Base-by-base conservation (phyloP, 2,113 vertebrate genomes). In the Chascanopsetta lugubris region DNA sequence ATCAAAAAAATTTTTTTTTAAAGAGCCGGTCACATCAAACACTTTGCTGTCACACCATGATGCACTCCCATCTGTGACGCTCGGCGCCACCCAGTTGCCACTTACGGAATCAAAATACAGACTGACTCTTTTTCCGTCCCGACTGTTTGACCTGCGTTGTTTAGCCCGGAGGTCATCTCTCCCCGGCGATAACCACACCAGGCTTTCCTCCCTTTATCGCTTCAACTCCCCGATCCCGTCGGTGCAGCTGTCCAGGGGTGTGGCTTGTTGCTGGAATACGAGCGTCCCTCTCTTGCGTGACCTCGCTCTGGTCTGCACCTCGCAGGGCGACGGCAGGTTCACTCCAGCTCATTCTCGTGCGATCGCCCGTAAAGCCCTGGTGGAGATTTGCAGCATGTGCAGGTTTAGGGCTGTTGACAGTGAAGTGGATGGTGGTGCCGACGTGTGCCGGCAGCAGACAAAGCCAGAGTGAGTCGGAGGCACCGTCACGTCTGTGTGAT, bases 231-330 rank as follows among this genome's bases (percentile, higher is more conserved):
- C 27, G 51, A 36, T 61, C 38, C 5, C 42, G 27, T 55, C 40
- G 6, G 56, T 34, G 54, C 56, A 73, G 71, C 68, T 78, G 74
- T 83, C 40, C 53, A 32, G n/a, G 61, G 77, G 73, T 60, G 80
- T 43, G 64, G 54, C 59, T 69, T 42, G 47, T 79, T 73, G 65
- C 53, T 69, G 49, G 15, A 72, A 66, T 42, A 42, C 1, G 10
- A 69, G 53, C 17, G 27, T 24, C 29, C n/a, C n/a, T 32, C 38
- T 45, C 7, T 49, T 18, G 30, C 24, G 68, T 84, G 59, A 80
- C 56, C 64, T 77, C 69, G 74, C 30, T 74, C 40, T 29, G 51
- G 50, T 59, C 22, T 51, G 51, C 56, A 46, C n/a, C n/a, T 12
- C 2, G 2, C 26, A 2, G 46, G 57, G 42, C 65, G 65, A 24